Conservation (phyloP, 92 coral and sea anemone species). For the Palythoa grandiflora region DNA sequence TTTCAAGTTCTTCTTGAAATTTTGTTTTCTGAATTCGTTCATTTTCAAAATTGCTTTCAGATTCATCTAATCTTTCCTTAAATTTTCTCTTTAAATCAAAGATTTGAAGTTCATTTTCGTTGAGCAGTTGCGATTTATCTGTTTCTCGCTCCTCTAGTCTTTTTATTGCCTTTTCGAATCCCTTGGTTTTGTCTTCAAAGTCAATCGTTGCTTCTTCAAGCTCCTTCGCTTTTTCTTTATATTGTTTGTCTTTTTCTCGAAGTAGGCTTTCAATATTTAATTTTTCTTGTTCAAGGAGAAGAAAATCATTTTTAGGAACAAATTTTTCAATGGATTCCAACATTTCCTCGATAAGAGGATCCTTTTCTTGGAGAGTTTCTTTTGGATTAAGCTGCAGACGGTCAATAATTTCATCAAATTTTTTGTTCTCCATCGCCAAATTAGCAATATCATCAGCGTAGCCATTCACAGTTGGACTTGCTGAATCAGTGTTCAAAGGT, state of each 20-base stretch:
- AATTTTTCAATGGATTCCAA: conserved; percentile 74
- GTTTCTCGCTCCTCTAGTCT: conserved; percentile 72
- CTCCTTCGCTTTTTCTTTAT: conserved; percentile 75
- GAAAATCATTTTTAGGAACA: conserved; percentile 81
- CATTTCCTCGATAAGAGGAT: conserved; percentile 65
- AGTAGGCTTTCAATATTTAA: conserved; percentile 68
- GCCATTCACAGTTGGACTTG: conserved; percentile 65
- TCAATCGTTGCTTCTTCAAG: conserved; percentile 75
- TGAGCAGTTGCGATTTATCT: conserved; percentile 66
- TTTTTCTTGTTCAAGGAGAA: conserved; percentile 78
- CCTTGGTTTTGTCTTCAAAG: conserved; percentile 72
- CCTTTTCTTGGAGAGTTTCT: conserved; percentile 49
- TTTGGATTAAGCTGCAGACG: conserved; percentile 68
- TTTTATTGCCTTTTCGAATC: conserved; percentile 62
- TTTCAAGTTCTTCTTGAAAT: conserved; percentile 62
- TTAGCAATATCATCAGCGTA: conserved; percentile 79
- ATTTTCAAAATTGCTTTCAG: conserved; percentile 61
- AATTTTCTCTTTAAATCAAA: conserved; percentile 70
- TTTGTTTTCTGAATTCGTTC: conserved; percentile 66
- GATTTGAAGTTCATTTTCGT: conserved; percentile 73
- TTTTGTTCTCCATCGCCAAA: conserved; percentile 84
- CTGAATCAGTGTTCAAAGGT: conserved; percentile 34
- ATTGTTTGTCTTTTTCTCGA: conserved; percentile 71
- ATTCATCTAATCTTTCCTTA: conserved; percentile 65
- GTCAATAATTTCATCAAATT: conserved; percentile 84